Base-by-base conservation (phyloP, 2,888 invertebrate species). In the Patella caerulea region DNA sequence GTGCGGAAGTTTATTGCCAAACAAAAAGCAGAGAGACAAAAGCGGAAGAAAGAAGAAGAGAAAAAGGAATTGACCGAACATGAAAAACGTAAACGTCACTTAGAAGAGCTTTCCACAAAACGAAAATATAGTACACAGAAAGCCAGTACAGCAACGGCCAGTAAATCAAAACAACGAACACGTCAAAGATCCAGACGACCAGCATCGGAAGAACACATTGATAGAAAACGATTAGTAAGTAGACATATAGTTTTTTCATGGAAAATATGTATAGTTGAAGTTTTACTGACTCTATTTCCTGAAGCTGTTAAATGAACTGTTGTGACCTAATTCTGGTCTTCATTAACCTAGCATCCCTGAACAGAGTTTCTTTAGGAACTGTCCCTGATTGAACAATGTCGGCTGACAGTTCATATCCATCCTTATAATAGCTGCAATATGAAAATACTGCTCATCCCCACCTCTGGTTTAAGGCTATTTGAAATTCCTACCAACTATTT, bases 1-100 rank as follows among this genome's bases (percentile, higher is more conserved):
- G 92, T 94, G 0, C 90, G 93, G 5, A 92, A 93, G 81, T 94
- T 92, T 86, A 94, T 94, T 83, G 92, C 92, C 82, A 93, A 93
- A 83, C 94, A 94, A 87, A 93, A 92, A 83, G 92, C 93, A 77
- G 93, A 93, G 84, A 89, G 94, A 14, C 88, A 90, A 70, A 89
- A 91, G 75, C 84, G 90, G 77, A 90, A 91, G 80, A 88, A 90
- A 76, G 91, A 92, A 71, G 91, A 92, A 73, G 82, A 84, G 69
- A 84, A 83, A 59, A 85, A 86, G 70, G 83, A 88, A 76, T 83
- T 86, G 75, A 88, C 90, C 70, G 88, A 88, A 53, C 92, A 93
- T 76, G 88, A 92, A 34, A 83, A 79, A 72, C 77, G 79, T 12
- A 74, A 81, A 69, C 77, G 82, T 52, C 75, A 79, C 17, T 76